Evolutionary conservation across 2,113 vertebrate genomes (phyloP).

Genomic region (Saccopteryx bilineata): DNA sequence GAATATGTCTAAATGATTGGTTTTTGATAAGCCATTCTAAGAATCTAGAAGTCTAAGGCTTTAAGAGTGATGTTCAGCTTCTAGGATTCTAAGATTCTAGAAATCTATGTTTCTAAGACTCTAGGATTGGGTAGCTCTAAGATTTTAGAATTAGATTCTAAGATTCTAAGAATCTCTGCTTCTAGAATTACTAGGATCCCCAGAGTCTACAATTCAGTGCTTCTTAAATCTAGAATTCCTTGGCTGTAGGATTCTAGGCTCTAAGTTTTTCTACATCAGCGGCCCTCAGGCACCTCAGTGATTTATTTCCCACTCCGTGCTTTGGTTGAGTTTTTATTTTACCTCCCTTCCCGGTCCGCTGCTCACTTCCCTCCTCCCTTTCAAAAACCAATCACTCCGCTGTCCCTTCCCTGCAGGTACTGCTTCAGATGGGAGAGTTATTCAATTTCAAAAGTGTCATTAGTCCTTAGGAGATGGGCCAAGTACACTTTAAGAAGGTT

Average conservation of each 20-base stretch:
- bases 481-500: not conserved
- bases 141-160: not conserved
- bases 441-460: not conserved
- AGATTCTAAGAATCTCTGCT: not conserved
- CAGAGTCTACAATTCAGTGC: constrained; percentile 19
- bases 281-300: not conserved
- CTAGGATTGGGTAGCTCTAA: not conserved
- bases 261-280: not conserved
- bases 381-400: not conserved
- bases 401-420: not conserved
- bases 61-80: not conserved
- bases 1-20: not conserved
- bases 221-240: not conserved
- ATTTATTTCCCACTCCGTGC: not conserved
- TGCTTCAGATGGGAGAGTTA: not conserved
- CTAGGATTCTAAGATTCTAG: constrained; percentile 24
- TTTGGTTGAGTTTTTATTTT: not conserved
- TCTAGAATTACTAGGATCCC: not conserved
- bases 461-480: not conserved
- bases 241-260: not conserved
- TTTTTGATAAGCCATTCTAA: not conserved
- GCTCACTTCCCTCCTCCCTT: not conserved
- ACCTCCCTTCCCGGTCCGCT: not conserved
- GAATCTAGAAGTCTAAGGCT: constrained; percentile 16
- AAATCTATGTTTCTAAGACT: not conserved